Percentiles rank a stretch among this genome's conserved stretches.
These are phyloP conservation scores for Sympetrum striolatum DNA, from an alignment of 2,888 invertebrate species.

Conservation along the genomic window DNA sequence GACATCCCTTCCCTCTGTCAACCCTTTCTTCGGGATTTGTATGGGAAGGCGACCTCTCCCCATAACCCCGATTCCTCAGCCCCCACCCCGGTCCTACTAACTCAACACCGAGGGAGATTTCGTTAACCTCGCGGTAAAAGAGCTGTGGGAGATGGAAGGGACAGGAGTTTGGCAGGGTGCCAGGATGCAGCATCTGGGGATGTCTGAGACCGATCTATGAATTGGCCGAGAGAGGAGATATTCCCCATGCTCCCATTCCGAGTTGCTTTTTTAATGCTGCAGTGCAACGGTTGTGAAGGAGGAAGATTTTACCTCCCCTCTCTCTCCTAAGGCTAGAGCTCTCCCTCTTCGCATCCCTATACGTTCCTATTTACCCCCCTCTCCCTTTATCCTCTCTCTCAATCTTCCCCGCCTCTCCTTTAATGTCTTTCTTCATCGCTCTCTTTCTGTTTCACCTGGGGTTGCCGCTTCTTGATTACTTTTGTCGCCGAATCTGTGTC, in stretches of 20 bases:
- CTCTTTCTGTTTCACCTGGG: too few relatives aligned
- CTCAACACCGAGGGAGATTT: not conserved
- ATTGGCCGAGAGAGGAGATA: not conserved
- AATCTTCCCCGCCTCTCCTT: not conserved
- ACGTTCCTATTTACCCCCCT: too few relatives aligned
- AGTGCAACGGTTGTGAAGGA: constrained; percentile 18
- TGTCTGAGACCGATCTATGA: constrained; percentile 30
- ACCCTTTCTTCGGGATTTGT: not conserved
- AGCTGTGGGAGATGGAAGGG: not conserved
- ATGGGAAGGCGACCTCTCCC: not conserved
- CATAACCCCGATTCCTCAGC: not conserved
- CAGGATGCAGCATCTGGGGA: constrained; percentile 41
- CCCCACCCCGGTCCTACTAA: not conserved
- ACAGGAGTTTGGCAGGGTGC: not conserved
- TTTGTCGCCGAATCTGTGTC: too few relatives aligned
- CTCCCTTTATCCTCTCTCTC: not conserved
- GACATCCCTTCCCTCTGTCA: not conserved
- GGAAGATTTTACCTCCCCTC: not conserved
- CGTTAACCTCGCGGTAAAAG: not conserved
- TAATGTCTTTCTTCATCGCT: too few relatives aligned
- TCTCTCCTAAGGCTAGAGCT: not conserved
- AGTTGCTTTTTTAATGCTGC: constrained; percentile 7
- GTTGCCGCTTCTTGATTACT: too few relatives aligned
- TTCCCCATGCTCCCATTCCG: not conserved
- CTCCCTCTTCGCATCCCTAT: not conserved